Percentiles rank a stretch among this genome's conserved stretches.
These are phyloP conservation scores for Vandiemenella viatica DNA, from an alignment of 2,888 invertebrate genomes.

Conservation along the genomic window DNA sequence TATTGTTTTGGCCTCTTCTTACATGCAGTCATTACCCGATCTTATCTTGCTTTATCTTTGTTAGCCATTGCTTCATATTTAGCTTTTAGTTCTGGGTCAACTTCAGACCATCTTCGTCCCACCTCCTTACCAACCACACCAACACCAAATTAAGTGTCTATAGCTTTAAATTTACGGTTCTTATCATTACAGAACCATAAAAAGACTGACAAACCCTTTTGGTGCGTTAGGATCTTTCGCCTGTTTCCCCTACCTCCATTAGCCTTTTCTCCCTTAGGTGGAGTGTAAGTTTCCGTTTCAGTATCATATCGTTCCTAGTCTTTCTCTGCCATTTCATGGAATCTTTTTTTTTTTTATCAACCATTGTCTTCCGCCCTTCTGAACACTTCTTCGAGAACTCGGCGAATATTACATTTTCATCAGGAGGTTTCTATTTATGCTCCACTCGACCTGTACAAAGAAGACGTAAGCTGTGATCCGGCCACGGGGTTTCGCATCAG, in stretches of 20 bases:
- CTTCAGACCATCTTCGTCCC: slow-evolving; percentile 86
- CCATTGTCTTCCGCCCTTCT: slow-evolving; percentile 99
- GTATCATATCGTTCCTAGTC: slow-evolving; percentile 92
- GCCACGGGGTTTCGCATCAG: slow-evolving; percentile 75
- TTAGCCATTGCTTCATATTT: slow-evolving; percentile 89
- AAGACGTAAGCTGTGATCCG: slow-evolving; percentile 92
- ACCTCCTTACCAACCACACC: slow-evolving; percentile 95
- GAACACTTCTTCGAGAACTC: slow-evolving; percentile 99
- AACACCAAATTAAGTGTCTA: slow-evolving; percentile 86
- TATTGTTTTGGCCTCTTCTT: slow-evolving; percentile 48
- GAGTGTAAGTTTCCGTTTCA: slow-evolving; percentile 92
- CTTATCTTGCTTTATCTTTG: slow-evolving; percentile 90
- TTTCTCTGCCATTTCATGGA: slow-evolving; percentile 97
- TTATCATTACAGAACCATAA: slow-evolving; percentile 99
- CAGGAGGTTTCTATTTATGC: slow-evolving; percentile 98
- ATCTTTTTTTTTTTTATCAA: slow-evolving; percentile 96
- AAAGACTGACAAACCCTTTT: slow-evolving; percentile 94
- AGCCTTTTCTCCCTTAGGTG: slow-evolving; percentile 70
- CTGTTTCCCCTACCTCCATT: slow-evolving; percentile 77
- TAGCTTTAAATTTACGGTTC: slow-evolving; percentile 81
- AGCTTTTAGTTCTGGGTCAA: slow-evolving; percentile 64
- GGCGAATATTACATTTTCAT: slow-evolving; percentile 93
- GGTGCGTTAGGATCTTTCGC: slow-evolving; percentile 97
- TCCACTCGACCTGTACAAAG: slow-evolving; percentile 98
- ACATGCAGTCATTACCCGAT: slow-evolving; percentile 81